Evolutionary conservation across 2,797 vertebrate genomes (phyloP), one percentile per base, ranked within the genome.

Genomic region (Phoeniculus purpureus): DNA sequence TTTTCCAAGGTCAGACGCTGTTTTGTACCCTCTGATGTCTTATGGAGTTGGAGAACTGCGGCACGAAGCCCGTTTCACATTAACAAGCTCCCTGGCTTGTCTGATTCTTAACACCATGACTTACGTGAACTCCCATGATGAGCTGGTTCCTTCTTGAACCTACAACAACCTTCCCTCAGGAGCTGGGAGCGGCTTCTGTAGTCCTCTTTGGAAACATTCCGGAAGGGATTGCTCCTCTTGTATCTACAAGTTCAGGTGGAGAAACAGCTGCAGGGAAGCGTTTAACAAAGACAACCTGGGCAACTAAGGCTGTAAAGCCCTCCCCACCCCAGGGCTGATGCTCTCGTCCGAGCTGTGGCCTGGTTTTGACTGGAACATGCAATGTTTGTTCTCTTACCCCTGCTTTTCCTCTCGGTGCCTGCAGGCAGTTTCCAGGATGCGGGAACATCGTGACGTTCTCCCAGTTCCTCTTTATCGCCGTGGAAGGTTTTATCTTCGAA

Each of bases 371-470:
- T 37, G 64, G 18, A 19, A 9, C 26, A 6, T 11, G 55, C 54
- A 17, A 9, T 55, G 25, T 12, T 40, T 21, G 15, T 64, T 55
- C 17, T 21, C 13, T 61, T 72, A 55, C 1, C 3, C 18, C 31
- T 62, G 16, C 76, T 11, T 74, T 17, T 83, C 40, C 72, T 64
- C 8, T 76, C 81, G 17, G 0, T 25, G 25, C n/a, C 54, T 62
- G 12, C 96, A 99, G 99, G 96, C 96, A 98, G 40, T 99, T 98
- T 92, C 99, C 99, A 96, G 99, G 99, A 98, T 99, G 99, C 43
- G 99, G 99, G 76, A 99, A 99, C 97, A 98, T 99, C 5, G 98
- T 99, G 75, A 99, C 99, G 0, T 99, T 99, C 81, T 98, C 98
- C 55, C 99, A 99, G 94, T 99, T 99, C 98, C 82, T 98, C 2